Evolutionary conservation across 2,888 invertebrate species (phyloP), one percentile per base, ranked within the genome.

Genomic region (Gandaritis pyraliata): DNA sequence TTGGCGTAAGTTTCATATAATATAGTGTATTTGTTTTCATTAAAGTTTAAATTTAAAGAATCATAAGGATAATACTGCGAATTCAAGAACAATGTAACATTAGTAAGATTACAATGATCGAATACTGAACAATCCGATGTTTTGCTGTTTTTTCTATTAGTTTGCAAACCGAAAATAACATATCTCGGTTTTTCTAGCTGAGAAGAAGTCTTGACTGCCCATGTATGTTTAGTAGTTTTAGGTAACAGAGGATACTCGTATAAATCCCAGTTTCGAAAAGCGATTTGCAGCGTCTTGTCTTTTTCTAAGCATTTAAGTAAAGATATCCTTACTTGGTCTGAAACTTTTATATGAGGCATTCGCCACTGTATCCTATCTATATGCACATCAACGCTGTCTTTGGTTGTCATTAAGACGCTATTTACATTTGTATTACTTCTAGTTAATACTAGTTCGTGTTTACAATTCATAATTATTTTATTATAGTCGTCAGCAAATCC

Each of bases 1-100:
- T 64, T 66, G 3, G 59, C 53, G 46, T 72, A 72, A 61, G 68
- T 66, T 57, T 72, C 70, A 16, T 72, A 72, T 72, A 72, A 68
- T 66, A 70, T 66, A 69, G 30, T 41, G 29, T 68, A 72, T 59
- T 69, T 69, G n/a, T 52, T 52, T 15, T 71, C 66, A 45, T 58
- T 51, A 65, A 74, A 73, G 16, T 72, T 49, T 1, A 45, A 23
- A 38, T 41, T 50, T 1, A 45, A 13, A 13, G 50, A 8, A 0
- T 50, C 50, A n/a, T 50, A 50, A 1, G 50, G 50, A 39, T 50
- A 50, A 38, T 38, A 36, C 23, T 45, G 45, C 2, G 57, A 57
- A 45, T 57, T 57, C 0, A 57, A 13, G 49, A 43, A 49, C 10
- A 57, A 10, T 16, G 30, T 49, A 18, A 49, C 18, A 6, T 50